phyloP scores from a whole-genome alignment of 2,113 vertebrate genomes.

The Pontoporia blainvillei region DNA sequence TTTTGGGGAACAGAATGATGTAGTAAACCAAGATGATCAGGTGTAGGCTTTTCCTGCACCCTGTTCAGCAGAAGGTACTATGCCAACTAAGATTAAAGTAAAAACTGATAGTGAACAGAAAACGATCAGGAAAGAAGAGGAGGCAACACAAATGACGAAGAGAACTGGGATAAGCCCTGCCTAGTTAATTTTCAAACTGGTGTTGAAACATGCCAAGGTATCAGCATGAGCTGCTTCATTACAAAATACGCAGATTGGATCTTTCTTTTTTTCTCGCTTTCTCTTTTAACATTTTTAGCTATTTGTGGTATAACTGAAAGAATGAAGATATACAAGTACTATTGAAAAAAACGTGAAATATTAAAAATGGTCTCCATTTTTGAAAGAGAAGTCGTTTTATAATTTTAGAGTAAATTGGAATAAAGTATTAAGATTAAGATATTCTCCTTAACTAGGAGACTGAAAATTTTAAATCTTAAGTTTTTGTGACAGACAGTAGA shows the following conservation, averaged over 20 bases:
- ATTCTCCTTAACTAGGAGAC: neutral
- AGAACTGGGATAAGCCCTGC: neutral
- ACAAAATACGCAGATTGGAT: neutral
- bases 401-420: slow-evolving; percentile 11
- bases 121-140: neutral
- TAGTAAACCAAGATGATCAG: rapidly evolving
- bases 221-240: neutral
- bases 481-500: neutral
- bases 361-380: neutral
- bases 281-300: neutral
- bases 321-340: neutral
- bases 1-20: neutral
- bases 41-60: neutral
- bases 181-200: neutral
- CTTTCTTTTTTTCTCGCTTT: neutral
- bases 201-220: neutral
- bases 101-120: neutral
- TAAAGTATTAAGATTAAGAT: slow-evolving; percentile 7
- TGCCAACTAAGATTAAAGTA: neutral
- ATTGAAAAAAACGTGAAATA: neutral
- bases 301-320: neutral
- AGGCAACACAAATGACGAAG: neutral
- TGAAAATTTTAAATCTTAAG: neutral
- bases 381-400: neutral
- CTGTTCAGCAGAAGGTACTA: neutral